Evolutionary conservation across 2,797 vertebrate species (phyloP).

Genomic region (Percopsis omiscomaycus): DNA sequence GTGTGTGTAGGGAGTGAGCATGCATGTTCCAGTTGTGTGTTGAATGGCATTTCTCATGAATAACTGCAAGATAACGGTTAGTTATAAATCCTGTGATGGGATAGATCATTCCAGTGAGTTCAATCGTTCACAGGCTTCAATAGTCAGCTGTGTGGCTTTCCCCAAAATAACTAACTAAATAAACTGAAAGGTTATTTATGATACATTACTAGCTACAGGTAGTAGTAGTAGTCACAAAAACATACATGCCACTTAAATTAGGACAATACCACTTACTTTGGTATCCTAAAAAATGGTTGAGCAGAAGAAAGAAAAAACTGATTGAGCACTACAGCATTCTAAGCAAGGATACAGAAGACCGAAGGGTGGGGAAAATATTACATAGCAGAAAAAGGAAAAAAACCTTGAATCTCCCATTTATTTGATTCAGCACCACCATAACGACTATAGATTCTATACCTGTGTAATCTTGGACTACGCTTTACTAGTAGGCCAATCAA

Average conservation of each 20-base stretch:
- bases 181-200: slow-evolving; percentile 19
- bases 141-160: slow-evolving; percentile 18
- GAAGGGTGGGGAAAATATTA: not conserved
- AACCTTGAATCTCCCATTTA: not conserved
- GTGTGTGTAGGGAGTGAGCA: not conserved
- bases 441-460: not conserved
- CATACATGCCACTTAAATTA: slow-evolving; percentile 1
- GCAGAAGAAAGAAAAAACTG: slow-evolving; percentile 74
- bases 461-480: not conserved
- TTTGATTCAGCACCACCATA: not conserved
- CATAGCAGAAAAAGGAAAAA: not conserved
- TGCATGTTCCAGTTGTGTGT: no score
- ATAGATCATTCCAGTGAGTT: slow-evolving; percentile 5
- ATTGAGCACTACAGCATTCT: slow-evolving; percentile 40
- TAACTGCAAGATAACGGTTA: slow-evolving; percentile 5
- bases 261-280: slow-evolving; percentile 80
- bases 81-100: slow-evolving; percentile 11
- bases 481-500: not conserved
- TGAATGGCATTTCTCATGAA: slow-evolving; percentile 6
- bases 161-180: slow-evolving; percentile 39
- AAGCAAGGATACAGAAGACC: not conserved
- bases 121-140: not conserved
- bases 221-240: slow-evolving; percentile 20
- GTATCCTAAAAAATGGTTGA: slow-evolving; percentile 77
- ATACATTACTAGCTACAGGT: slow-evolving; percentile 14